Conservation (phyloP, 1,140 invertebrate genomes). For the Drusus annulatus region DNA sequence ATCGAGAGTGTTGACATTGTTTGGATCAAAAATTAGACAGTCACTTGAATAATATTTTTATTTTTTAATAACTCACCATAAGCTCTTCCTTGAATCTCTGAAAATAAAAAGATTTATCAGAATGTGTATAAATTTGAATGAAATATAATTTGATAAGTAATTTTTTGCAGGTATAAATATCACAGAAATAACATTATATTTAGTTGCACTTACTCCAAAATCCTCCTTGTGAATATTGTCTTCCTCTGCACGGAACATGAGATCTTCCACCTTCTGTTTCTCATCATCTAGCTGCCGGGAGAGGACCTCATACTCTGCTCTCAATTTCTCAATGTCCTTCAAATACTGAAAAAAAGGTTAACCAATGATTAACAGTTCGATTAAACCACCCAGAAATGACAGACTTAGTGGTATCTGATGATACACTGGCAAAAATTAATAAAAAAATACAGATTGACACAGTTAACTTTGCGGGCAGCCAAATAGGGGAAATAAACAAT, state of each 20-base stretch:
- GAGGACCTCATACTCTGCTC: conserved; percentile 79
- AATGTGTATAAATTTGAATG: background rate
- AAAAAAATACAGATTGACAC: too few relatives aligned
- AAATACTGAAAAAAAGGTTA: conserved; percentile 61
- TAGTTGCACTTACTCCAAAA: conserved; percentile 64
- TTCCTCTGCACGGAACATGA: conserved; percentile 93
- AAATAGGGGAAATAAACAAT: too few relatives aligned
- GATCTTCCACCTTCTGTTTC: conserved; percentile 90
- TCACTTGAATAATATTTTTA: too few relatives aligned
- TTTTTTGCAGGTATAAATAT: background rate
- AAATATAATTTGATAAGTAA: too few relatives aligned
- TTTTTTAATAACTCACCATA: conserved; percentile 75
- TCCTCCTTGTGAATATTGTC: conserved; percentile 76
- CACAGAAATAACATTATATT: background rate
- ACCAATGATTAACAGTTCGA: too few relatives aligned
- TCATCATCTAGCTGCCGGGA: conserved; percentile 86
- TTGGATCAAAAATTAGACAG: too few relatives aligned
- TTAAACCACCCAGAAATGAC: too few relatives aligned
- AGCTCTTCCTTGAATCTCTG: conserved; percentile 73
- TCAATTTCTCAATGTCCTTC: conserved; percentile 73
- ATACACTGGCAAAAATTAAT: too few relatives aligned
- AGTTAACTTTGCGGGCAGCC: too few relatives aligned
- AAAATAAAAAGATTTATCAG: conserved; percentile 60
- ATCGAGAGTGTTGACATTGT: too few relatives aligned
- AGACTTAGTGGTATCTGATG: too few relatives aligned